Conservation (phyloP, 2,797 vertebrate genomes). For the Pempheris klunzingeri region DNA sequence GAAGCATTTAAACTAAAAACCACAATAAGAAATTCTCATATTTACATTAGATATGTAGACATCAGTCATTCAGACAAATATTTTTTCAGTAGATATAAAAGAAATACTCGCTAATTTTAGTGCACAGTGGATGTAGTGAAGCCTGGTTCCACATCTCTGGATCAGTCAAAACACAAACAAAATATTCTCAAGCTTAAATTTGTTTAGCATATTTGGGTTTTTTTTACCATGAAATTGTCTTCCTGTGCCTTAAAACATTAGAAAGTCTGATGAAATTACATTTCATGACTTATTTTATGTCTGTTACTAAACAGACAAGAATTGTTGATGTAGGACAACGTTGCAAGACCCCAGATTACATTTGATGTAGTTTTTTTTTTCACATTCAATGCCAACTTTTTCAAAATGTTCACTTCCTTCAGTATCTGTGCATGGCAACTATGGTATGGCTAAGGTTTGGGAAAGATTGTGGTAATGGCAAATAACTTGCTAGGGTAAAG, state of each 20-base stretch:
- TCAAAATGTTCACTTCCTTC: too few relatives aligned
- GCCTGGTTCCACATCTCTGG: background rate
- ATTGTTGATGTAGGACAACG: background rate
- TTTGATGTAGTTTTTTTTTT: too few relatives aligned
- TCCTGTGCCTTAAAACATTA: background rate
- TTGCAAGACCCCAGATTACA: background rate
- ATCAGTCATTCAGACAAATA: constrained; percentile 22
- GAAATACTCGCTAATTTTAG: background rate
- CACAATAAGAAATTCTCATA: constrained; percentile 28
- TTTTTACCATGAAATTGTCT: background rate
- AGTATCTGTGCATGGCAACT: background rate
- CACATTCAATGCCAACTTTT: too few relatives aligned
- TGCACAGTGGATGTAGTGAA: background rate
- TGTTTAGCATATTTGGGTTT: background rate
- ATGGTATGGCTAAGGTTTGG: background rate
- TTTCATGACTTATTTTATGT: background rate
- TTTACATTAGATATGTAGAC: background rate
- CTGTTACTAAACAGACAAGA: background rate
- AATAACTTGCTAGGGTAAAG: background rate
- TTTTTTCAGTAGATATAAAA: background rate
- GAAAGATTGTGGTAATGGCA: background rate
- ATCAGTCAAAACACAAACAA: background rate
- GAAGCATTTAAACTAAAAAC: constrained; percentile 49
- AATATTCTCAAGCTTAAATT: background rate
- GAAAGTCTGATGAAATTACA: background rate